These are phyloP conservation scores for Dryomyza anilis DNA, from an alignment of 2,888 invertebrate genomes.

Conservation along the genomic window DNA sequence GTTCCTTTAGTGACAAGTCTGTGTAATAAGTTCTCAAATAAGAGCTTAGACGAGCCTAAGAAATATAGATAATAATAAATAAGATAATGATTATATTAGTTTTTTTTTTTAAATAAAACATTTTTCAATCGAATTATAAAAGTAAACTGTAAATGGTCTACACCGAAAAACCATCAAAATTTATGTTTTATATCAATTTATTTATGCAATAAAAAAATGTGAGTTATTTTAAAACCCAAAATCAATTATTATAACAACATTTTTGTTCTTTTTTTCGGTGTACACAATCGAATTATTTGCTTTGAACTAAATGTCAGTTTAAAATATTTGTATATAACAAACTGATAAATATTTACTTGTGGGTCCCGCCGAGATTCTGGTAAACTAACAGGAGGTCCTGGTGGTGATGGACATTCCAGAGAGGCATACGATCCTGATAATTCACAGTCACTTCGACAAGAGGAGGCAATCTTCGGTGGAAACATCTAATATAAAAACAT, in stretches of 20 bases:
- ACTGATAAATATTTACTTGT: constrained; percentile 46
- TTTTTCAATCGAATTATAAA: too few relatives aligned
- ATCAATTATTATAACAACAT: too few relatives aligned
- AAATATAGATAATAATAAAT: background rate
- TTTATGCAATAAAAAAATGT: too few relatives aligned
- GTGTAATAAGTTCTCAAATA: constrained; percentile 63
- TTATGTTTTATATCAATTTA: too few relatives aligned
- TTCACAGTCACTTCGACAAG: constrained; percentile 49
- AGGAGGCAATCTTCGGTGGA: constrained; percentile 47
- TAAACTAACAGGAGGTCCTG: constrained; percentile 48
- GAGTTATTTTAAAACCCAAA: too few relatives aligned
- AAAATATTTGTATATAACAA: background rate
- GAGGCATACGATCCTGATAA: constrained; percentile 52
- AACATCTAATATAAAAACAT: constrained; percentile 41
- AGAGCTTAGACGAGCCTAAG: constrained; percentile 53
- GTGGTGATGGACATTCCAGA: constrained; percentile 52
- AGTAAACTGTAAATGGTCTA: too few relatives aligned
- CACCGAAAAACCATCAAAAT: too few relatives aligned
- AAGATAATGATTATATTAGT: background rate
- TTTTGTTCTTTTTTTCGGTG: too few relatives aligned
- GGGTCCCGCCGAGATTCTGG: constrained; percentile 50
- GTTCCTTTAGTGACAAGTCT: constrained; percentile 62
- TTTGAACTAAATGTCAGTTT: too few relatives aligned
- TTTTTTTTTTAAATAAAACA: too few relatives aligned
- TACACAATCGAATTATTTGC: too few relatives aligned